Conservation (phyloP, 2,797 vertebrate genomes). For the Thripadectes ignobilis region DNA sequence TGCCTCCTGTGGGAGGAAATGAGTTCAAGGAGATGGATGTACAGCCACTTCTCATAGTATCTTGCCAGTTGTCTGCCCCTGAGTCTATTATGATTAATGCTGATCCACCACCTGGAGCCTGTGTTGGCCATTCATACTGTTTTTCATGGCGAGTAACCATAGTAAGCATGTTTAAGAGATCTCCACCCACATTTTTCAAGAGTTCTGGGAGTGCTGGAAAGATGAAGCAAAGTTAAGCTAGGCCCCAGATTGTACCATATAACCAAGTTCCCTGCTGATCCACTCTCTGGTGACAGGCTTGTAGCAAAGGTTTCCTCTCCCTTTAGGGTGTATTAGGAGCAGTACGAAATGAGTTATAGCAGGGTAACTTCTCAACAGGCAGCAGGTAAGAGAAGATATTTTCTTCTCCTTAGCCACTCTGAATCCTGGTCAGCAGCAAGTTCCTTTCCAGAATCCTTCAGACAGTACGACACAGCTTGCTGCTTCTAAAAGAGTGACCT, state of each 20-base stretch:
- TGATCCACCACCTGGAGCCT: conserved; percentile 45
- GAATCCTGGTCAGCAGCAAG: not conserved
- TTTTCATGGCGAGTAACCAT: conserved; percentile 33
- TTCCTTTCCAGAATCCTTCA: not conserved
- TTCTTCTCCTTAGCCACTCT: not conserved
- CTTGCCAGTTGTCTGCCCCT: conserved; percentile 11
- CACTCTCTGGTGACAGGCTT: not conserved
- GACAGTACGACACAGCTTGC: not conserved
- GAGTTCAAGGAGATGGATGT: not conserved
- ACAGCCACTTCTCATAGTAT: not conserved
- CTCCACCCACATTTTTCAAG: conserved; percentile 26
- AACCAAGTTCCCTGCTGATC: not conserved
- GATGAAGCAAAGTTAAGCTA: not conserved
- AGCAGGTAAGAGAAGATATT: not conserved
- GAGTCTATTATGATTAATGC: conserved; percentile 7
- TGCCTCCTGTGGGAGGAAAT: not conserved
- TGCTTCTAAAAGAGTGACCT: not conserved
- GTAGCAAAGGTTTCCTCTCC: not conserved
- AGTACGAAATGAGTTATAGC: not conserved
- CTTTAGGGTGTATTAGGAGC: not conserved
- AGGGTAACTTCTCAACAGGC: not conserved
- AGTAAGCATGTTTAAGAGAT: conserved; percentile 43
- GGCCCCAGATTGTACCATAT: not conserved
- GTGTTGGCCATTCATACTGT: not conserved
- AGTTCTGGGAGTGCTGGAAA: conserved; percentile 5